Conservation (phyloP, 2,888 invertebrate species). For the Nymphalis polychloros region DNA sequence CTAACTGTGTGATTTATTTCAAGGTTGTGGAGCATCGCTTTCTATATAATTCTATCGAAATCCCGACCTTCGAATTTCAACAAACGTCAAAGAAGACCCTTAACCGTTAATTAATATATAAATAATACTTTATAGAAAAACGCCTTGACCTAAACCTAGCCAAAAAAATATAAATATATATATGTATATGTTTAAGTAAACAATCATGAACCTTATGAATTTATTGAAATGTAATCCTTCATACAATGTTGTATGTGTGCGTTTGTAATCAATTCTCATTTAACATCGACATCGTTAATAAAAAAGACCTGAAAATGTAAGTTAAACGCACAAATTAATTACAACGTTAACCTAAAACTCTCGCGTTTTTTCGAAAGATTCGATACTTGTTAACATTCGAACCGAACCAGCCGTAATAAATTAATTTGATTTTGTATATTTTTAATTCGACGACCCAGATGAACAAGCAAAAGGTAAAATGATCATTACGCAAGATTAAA, state of each 20-base stretch:
- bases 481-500: conserved; percentile 29
- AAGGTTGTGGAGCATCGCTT: too few relatives aligned
- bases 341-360: conserved; percentile 2
- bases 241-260: background rate
- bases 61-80: too few relatives aligned
- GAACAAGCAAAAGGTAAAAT: conserved; percentile 25
- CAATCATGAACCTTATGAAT: background rate
- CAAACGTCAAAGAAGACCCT: too few relatives aligned
- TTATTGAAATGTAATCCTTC: background rate
- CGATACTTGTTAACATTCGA: conserved; percentile 20
- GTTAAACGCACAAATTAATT: background rate
- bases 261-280: background rate
- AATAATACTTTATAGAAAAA: too few relatives aligned
- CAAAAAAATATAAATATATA: too few relatives aligned
- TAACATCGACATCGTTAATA: background rate
- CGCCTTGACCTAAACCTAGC: too few relatives aligned
- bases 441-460: conserved; percentile 27
- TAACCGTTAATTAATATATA: too few relatives aligned
- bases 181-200: background rate
- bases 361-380: background rate
- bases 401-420: conserved; percentile 12
- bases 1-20: too few relatives aligned
- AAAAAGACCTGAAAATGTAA: background rate
- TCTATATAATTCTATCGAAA: too few relatives aligned
- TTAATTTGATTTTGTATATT: conserved; percentile 22